Conservation (phyloP, 23 tunicate genomes). For the Trididemnum nubilum region DNA sequence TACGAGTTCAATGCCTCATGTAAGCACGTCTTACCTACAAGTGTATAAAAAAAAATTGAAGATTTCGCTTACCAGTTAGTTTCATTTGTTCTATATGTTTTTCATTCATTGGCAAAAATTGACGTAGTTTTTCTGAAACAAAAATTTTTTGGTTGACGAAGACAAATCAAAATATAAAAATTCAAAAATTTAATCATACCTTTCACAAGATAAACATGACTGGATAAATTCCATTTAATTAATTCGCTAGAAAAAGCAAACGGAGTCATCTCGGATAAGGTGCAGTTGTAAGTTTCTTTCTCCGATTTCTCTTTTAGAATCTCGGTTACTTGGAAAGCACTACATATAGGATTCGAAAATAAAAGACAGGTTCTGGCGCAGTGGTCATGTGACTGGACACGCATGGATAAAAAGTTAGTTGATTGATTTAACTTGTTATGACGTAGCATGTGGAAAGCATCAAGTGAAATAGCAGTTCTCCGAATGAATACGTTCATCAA, state of each 20-base stretch:
- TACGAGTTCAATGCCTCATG: no score
- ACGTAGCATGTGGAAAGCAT: not conserved
- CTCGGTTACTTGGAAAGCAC: no score
- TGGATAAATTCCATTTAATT: no score
- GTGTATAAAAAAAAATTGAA: not conserved
- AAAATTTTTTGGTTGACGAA: no score
- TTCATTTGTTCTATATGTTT: not conserved
- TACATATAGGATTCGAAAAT: not conserved
- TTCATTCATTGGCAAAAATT: not conserved
- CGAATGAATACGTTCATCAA: constrained; percentile 7
- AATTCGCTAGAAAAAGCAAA: no score
- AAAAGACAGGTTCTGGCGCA: constrained; percentile 18
- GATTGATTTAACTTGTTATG: not conserved
- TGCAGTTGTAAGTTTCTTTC: no score
- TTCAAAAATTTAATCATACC: no score
- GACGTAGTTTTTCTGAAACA: not conserved
- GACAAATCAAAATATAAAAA: no score
- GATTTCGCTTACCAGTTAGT: not conserved
- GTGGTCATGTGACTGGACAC: not conserved
- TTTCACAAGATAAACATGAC: no score
- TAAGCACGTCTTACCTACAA: no score
- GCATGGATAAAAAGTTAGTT: not conserved
- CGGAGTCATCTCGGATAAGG: no score
- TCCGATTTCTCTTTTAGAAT: no score
- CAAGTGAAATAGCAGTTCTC: not conserved